Evolutionary conservation across 1,140 invertebrate genomes (phyloP), one percentile per base, ranked within the genome.

Genomic region (Conus ventricosus): DNA sequence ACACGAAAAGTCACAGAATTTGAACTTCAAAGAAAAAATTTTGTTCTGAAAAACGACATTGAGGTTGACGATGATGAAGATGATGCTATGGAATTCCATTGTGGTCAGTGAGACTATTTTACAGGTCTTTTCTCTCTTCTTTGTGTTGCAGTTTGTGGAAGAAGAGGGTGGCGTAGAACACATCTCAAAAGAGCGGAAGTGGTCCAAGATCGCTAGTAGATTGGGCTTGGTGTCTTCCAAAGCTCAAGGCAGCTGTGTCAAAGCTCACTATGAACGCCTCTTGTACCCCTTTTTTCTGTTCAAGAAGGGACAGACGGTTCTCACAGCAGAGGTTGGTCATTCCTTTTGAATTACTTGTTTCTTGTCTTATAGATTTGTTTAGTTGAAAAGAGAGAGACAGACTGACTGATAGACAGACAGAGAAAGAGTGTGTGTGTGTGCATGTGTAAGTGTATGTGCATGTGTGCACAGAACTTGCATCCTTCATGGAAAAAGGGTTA

Each of bases 221-320:
- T 97, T 99, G 96, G 97, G 98, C 67, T 98, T 98, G 95, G 97
- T 97, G 15, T 96, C 92, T 89, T 97, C 96, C 90, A 97, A 97
- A 94, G 97, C 97, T 89, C 96, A 98, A 55, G 98, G 98, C 15
- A 97, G 97, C 75, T 97, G 98, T 84, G 95, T 99, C 15, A 98
- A 98, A 94, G 96, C 96, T 91, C 98, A 99, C 95, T 99, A 99
- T 94, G 98, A 99, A 94, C 96, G 97, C 91, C 97, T 99, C 91
- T 96, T 99, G 2, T 98, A 98, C 95, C 98, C 98, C 2, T 99
- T 97, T 95, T 98, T 98, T 94, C 96, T 99, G 17, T 99, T 96
- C 92, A 94, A 96, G 90, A 92, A 92, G 54, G 91, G 93, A 53
- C 92, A 92, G 53, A 90, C 91, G 5, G 54, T 88, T 67, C 60